Evolutionary conservation across 1,140 invertebrate genomes (phyloP).

Genomic region (Pemphigus obesinymphae): DNA sequence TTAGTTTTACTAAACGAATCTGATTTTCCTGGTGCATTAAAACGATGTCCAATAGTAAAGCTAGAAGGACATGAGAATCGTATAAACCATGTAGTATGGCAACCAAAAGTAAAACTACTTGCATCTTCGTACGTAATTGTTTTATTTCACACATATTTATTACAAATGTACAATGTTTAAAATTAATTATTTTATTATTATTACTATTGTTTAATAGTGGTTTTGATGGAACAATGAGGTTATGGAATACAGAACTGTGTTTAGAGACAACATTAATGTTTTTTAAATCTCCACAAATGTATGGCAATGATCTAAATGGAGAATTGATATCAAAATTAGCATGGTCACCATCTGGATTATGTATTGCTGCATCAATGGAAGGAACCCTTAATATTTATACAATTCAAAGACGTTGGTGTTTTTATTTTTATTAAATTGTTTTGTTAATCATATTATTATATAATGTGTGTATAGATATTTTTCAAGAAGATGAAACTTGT

Average conservation of each 20-base stretch:
- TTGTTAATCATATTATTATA: background rate
- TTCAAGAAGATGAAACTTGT: constrained; percentile 20
- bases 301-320: constrained; percentile 56
- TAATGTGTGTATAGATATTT: constrained; percentile 19
- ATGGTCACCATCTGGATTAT: constrained; percentile 57
- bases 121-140: constrained; percentile 52
- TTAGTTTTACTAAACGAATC: constrained; percentile 17
- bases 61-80: constrained; percentile 59
- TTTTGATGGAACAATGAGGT: constrained; percentile 62
- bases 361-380: constrained; percentile 58
- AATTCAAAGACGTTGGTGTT: constrained; percentile 26
- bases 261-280: constrained; percentile 60
- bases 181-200: too few relatives aligned
- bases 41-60: constrained; percentile 45
- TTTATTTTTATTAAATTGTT: background rate
- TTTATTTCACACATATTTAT: background rate
- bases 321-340: constrained; percentile 54
- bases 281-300: constrained; percentile 54
- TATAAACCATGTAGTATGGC: constrained; percentile 53
- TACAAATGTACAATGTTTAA: background rate
- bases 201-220: constrained; percentile 53
- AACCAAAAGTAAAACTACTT: constrained; percentile 52
- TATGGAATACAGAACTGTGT: constrained; percentile 56
- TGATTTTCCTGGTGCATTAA: constrained; percentile 38
- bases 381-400: constrained; percentile 57